Evolutionary conservation across 1,140 invertebrate genomes (phyloP), one percentile per base, ranked within the genome.

Genomic region (Tetramorium alpestre): DNA sequence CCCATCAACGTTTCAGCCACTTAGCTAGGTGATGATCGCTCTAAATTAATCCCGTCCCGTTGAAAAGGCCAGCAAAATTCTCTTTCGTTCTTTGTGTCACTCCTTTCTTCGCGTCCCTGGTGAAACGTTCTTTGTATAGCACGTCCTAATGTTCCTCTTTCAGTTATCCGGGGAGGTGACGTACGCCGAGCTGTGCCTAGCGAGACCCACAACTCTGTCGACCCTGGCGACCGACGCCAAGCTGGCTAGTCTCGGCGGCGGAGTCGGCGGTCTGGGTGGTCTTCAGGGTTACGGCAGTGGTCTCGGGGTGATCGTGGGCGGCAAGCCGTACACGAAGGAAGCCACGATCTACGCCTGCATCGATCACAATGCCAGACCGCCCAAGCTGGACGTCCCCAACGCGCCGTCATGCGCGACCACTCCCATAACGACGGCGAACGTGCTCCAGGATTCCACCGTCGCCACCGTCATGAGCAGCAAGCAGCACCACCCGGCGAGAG

Each of bases 301-400:
- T 60, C 49, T 90, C 18, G 94, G 94, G 49, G 93, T 94, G 16
- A 91, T 94, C 77, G 91, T 94, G 54, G 94, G 94, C 65, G 92
- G 94, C 80, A 94, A 95, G 78, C 91, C 95, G 41, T 92, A 93
- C 82, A 88, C 93, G 7, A 95, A 95, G 82, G 95, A 95, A 86
- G 92, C 96, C 38, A 97, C 97, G 80, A 96, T 97, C 89, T 97
- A 97, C 91, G 97, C 97, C 33, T 97, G 97, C 94, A 97, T 97
- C 93, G 97, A 97, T 93, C 97, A 97, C 92, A 96, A 88, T 75
- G 93, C 92, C 13, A 92, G 94, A 76, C 91, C 94, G 51, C 90
- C 92, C 11, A 95, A 95, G 81, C 86, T 93, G 91, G 95, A 92
- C 90, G 93, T 88, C 86, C 92, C 93, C 70, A 94, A 91, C 86